Evolutionary conservation across 2,113 vertebrate genomes (phyloP), one percentile per base, ranked within the genome.

Genomic region (Ceyx melanurus): DNA sequence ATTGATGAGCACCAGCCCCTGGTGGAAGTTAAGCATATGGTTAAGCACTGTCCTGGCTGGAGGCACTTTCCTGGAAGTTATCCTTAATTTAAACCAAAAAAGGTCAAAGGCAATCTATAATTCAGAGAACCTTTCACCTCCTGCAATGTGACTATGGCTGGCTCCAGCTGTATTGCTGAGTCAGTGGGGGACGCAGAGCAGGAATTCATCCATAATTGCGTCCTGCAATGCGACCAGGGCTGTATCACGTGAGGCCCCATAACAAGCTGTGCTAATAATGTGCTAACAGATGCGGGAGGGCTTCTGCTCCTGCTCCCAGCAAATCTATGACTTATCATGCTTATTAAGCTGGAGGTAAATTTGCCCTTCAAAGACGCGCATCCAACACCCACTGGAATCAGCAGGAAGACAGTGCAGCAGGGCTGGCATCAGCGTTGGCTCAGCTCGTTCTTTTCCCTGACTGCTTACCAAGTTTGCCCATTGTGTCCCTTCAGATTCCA

Each of bases 191-290:
- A 88, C 78, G 82, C 51, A 91, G 28, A 77, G 90, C 85, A 91
- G 88, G 93, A 91, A 95, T 91, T 89, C 94, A 95, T 95, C 92
- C 64, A 86, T 96, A 95, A 96, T 94, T 95, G 93, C 22, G 9
- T 94, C 88, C 93, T 71, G 18, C 3, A 1, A 94, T 67, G 18
- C 2, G 1, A 94, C 88, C 76, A 51, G 79, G 75, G 76, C 88
- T 83, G 76, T 85, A 10, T 95, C 95, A 96, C 79, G 88, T 95
- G 94, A 74, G 93, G 88, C 64, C 72, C 82, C 75, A 26, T 82
- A 95, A 95, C 93, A 96, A 95, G 95, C 95, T 95, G 95, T 81
- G 93, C 88, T 95, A 95, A 95, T 95, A 96, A 96, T 95, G 94
- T 93, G 93, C 67, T 86, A 95, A 95, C 95, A 95, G 95, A 95